A percentile compares a stretch with the other conserved stretches of the same genome.
Evolutionary conservation across 2,113 vertebrate species (phyloP).

Genomic region (Odobenus rosmarus): DNA sequence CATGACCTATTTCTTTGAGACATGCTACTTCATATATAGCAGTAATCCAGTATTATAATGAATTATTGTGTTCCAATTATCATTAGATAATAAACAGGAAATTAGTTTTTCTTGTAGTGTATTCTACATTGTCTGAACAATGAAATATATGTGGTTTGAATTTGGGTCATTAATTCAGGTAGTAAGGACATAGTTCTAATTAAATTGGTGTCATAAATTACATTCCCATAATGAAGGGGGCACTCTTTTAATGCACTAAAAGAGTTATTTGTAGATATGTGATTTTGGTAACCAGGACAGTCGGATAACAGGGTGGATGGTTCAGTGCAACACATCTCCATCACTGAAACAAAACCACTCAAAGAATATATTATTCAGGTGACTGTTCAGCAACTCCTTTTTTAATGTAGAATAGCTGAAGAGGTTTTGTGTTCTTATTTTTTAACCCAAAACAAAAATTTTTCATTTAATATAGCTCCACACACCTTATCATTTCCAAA

Average conservation of each 20-base stretch:
- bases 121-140: conserved; percentile 62
- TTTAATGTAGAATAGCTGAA: not conserved
- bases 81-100: conserved; percentile 67
- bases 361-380: not conserved
- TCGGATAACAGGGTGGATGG: not conserved
- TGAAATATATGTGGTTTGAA: conserved; percentile 62
- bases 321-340: not conserved
- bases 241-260: conserved; percentile 16
- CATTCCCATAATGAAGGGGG: not conserved
- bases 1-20: conserved; percentile 6
- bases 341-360: conserved; percentile 24
- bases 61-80: conserved; percentile 59
- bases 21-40: not conserved
- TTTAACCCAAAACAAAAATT: conserved; percentile 41
- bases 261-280: conserved; percentile 20
- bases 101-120: conserved; percentile 54
- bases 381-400: not conserved
- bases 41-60: not conserved
- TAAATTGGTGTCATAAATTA: conserved; percentile 70
- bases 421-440: conserved; percentile 10
- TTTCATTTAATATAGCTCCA: conserved; percentile 20
- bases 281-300: conserved; percentile 43
- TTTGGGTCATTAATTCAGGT: conserved; percentile 67
- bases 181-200: conserved; percentile 65
- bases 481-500: not conserved